phyloP scores from a whole-genome alignment of 2,888 invertebrate genomes.

The Dasysyrphus albostriatus region DNA sequence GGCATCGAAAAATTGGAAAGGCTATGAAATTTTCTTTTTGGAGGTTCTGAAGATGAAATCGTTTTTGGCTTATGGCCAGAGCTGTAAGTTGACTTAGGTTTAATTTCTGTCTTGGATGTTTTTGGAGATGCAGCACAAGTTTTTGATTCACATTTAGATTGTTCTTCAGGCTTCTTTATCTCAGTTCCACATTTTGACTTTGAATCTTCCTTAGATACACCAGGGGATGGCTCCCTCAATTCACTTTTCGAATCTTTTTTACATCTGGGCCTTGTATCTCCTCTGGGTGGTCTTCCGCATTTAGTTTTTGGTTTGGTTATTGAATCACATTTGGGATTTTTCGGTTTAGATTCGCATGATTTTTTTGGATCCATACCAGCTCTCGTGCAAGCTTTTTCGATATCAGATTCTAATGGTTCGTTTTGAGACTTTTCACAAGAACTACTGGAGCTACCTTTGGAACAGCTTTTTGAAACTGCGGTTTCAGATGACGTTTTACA shows the following conservation, averaged over 20 bases:
- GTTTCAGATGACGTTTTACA: conserved; percentile 18
- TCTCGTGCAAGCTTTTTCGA: conserved; percentile 42
- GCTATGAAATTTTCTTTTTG: conserved; percentile 18
- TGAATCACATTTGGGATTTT: not conserved
- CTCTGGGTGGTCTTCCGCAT: conserved; percentile 13
- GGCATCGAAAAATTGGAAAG: not conserved
- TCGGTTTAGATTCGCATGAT: conserved; percentile 2
- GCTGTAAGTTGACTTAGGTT: not conserved
- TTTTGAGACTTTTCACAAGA: not conserved
- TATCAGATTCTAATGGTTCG: not conserved
- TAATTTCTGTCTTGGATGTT: not conserved
- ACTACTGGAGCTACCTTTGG: conserved; percentile 23
- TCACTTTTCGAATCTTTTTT: conserved; percentile 20
- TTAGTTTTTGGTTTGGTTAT: not conserved
- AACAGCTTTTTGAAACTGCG: not conserved
- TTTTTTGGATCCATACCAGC: not conserved
- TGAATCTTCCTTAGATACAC: not conserved
- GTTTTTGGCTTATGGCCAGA: not conserved
- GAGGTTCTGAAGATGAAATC: not conserved
- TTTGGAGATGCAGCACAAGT: conserved; percentile 74
- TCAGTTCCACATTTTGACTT: conserved; percentile 26
- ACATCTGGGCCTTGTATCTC: conserved; percentile 12
- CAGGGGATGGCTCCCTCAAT: not conserved
- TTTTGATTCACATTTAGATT: conserved; percentile 38
- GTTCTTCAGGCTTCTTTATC: not conserved